phyloP scores from a whole-genome alignment of 2,888 invertebrate species.

The Drosophila ustulata region DNA sequence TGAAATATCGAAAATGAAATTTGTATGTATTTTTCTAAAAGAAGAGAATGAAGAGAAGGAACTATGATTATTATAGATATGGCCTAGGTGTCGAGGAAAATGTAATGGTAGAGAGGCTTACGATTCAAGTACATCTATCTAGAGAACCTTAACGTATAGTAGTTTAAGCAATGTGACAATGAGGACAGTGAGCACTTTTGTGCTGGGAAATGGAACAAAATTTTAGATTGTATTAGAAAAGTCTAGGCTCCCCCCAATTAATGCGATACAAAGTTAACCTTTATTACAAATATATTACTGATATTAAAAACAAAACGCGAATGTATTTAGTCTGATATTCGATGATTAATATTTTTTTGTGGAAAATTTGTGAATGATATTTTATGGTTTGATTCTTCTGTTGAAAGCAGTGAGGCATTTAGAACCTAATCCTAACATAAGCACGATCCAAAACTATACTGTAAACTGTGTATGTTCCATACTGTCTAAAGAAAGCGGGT shows the following conservation, averaged over 20 bases:
- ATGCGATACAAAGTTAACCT: slow-evolving; percentile 64
- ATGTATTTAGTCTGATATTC: slow-evolving; percentile 63
- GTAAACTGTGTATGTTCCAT: slow-evolving; percentile 14
- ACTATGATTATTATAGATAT: slow-evolving; percentile 16
- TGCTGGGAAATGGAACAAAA: slow-evolving; percentile 31
- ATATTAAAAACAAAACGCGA: slow-evolving; percentile 52
- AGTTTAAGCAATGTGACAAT: slow-evolving; percentile 50
- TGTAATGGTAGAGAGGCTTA: slow-evolving; percentile 53
- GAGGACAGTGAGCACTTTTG: slow-evolving; percentile 48
- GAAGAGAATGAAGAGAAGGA: not conserved
- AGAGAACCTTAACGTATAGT: slow-evolving; percentile 31
- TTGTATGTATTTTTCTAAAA: slow-evolving; percentile 73
- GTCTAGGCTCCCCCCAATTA: slow-evolving; percentile 26
- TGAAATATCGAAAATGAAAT: slow-evolving; percentile 32
- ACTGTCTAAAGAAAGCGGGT: slow-evolving; percentile 58
- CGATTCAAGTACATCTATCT: slow-evolving; percentile 44
- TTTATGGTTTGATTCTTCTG: slow-evolving; percentile 13
- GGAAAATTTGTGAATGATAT: slow-evolving; percentile 4
- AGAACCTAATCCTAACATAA: slow-evolving; percentile 35
- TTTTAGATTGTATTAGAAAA: slow-evolving; percentile 15
- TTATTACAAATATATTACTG: slow-evolving; percentile 56
- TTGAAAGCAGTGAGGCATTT: slow-evolving; percentile 33
- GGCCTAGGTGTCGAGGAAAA: slow-evolving; percentile 20
- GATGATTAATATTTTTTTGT: slow-evolving; percentile 24
- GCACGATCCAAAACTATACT: slow-evolving; percentile 21